phyloP scores from a whole-genome alignment of 2,113 vertebrate species.

The Gulo gulo region DNA sequence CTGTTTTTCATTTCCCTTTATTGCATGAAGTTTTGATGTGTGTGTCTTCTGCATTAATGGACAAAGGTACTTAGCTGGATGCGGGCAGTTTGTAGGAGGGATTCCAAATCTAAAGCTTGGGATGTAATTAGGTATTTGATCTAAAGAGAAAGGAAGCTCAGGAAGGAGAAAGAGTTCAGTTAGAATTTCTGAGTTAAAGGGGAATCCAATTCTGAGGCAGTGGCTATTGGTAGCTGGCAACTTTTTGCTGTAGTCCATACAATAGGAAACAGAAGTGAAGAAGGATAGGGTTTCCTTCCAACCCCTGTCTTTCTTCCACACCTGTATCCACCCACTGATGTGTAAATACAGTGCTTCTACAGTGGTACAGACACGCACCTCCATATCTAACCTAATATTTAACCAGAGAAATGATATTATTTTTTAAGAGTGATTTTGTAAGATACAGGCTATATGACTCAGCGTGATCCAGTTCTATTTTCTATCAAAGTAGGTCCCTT shows the following conservation, averaged over 20 bases:
- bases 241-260: neutral
- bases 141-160: neutral
- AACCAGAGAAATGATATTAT: neutral
- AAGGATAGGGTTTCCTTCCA: neutral
- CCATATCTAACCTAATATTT: neutral
- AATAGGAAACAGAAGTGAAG: neutral
- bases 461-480: neutral
- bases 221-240: neutral
- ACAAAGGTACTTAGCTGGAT: neutral
- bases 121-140: neutral
- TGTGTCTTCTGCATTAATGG: neutral
- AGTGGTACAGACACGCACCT: neutral
- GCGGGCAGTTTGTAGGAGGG: neutral
- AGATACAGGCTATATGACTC: neutral
- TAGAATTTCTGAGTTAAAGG: neutral
- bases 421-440: neutral
- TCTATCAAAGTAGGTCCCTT: neutral
- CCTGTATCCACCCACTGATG: fast-evolving
- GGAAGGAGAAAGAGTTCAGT: neutral
- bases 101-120: neutral
- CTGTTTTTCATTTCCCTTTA: neutral
- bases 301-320: neutral
- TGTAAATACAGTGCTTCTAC: neutral
- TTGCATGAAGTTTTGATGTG: neutral
- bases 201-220: neutral